A percentile compares a stretch with the other conserved stretches of the same genome.
These are phyloP conservation scores for Drosophila peninsularis DNA, from an alignment of 2,888 invertebrate genomes.

Conservation along the genomic window DNA sequence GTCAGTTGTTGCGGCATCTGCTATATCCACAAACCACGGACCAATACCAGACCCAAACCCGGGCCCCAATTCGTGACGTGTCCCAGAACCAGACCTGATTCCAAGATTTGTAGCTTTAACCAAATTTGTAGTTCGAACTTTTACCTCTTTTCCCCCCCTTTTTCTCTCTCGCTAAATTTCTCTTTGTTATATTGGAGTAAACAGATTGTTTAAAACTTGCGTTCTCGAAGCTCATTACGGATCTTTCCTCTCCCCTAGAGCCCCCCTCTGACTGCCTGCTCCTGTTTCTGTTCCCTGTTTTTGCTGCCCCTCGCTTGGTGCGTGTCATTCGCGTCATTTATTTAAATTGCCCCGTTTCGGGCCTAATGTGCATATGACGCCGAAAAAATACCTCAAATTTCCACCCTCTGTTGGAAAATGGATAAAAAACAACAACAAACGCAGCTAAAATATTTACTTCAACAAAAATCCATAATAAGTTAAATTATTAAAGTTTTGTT, in stretches of 20 bases:
- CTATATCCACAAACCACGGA: slow-evolving; percentile 12
- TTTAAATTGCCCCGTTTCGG: slow-evolving; percentile 79
- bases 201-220: slow-evolving; percentile 39
- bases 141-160: neutral
- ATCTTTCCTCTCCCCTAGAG: too few relatives aligned
- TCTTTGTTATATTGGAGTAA: slow-evolving; percentile 20
- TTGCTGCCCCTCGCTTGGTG: slow-evolving; percentile 43
- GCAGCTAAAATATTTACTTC: slow-evolving; percentile 44
- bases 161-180: neutral
- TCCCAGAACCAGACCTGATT: neutral
- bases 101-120: neutral
- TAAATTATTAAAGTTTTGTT: slow-evolving; percentile 77
- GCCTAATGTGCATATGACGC: slow-evolving; percentile 73
- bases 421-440: slow-evolving; percentile 14
- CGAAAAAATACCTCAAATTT: slow-evolving; percentile 45
- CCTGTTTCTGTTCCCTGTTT: neutral
- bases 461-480: slow-evolving; percentile 78
- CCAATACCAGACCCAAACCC: neutral
- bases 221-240: slow-evolving; percentile 70
- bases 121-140: slow-evolving; percentile 7
- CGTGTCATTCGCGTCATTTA: slow-evolving; percentile 77
- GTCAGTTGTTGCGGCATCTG: slow-evolving; percentile 27
- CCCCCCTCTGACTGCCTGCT: slow-evolving; percentile 1
- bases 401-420: slow-evolving; percentile 58
- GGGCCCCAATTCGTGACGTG: neutral